phyloP scores from a whole-genome alignment of 2,888 invertebrate species.

The Leistus spinibarbis region DNA sequence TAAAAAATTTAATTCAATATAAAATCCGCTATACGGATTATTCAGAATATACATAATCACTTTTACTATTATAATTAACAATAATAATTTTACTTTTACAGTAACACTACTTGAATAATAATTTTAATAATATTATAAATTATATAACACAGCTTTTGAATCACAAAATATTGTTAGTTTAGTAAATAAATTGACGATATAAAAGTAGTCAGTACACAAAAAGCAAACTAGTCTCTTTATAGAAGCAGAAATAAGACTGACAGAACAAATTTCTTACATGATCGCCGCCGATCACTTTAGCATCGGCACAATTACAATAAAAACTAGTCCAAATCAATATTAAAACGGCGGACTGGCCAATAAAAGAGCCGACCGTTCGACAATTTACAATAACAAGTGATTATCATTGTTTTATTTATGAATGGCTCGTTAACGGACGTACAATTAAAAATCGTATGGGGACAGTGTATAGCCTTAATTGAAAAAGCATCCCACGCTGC shows the following conservation, averaged over 20 bases:
- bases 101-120: too few species aligned
- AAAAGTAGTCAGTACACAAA: not conserved
- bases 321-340: constrained; percentile 6
- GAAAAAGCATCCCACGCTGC: constrained; percentile 23
- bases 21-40: too few species aligned
- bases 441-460: constrained; percentile 7
- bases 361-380: constrained; percentile 9
- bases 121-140: too few species aligned
- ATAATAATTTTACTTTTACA: too few species aligned
- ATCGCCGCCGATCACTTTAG: not conserved
- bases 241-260: not conserved
- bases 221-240: not conserved
- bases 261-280: constrained; percentile 2
- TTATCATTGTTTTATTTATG: constrained; percentile 32
- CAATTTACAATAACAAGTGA: constrained; percentile 13
- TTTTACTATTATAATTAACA: too few species aligned
- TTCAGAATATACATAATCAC: too few species aligned
- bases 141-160: not conserved
- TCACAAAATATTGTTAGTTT: not conserved
- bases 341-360: not conserved
- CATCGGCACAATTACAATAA: not conserved
- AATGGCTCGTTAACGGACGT: constrained; percentile 20
- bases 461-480: constrained; percentile 10
- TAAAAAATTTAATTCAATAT: too few species aligned
- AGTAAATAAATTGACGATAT: not conserved